These are phyloP conservation scores for Anomalospiza imberbis DNA, from an alignment of 2,797 vertebrate genomes.

Conservation along the genomic window DNA sequence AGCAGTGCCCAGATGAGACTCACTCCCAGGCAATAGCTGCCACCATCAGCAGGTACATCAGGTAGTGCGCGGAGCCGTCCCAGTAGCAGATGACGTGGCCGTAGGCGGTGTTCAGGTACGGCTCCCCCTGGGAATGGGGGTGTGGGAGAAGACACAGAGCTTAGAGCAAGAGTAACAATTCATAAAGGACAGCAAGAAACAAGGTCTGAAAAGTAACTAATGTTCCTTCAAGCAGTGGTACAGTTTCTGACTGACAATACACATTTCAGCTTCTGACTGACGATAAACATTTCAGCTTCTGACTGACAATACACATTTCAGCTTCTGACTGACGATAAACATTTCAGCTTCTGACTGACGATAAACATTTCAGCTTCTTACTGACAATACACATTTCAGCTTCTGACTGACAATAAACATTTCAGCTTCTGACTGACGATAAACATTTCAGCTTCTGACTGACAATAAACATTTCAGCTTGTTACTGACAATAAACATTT, in stretches of 20 bases:
- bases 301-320: neutral
- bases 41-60: constrained; percentile 95
- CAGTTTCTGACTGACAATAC: neutral
- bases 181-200: neutral
- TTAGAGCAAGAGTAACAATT: neutral
- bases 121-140: constrained; percentile 66
- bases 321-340: neutral
- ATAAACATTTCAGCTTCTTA: accelerated
- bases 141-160: neutral
- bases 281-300: neutral
- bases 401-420: neutral
- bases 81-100: constrained; percentile 94
- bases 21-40: constrained; percentile 95
- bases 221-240: neutral
- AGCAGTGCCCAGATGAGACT: constrained; percentile 10
- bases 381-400: neutral
- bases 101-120: constrained; percentile 89
- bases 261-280: neutral
- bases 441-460: neutral
- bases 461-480: too few species aligned
- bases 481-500: accelerated
- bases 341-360: neutral
- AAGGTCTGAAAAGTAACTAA: neutral
- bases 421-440: neutral
- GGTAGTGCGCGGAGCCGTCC: constrained; percentile 92